phyloP scores from a whole-genome alignment of 2,113 vertebrate genomes.

The Psilopsiagon aymara region DNA sequence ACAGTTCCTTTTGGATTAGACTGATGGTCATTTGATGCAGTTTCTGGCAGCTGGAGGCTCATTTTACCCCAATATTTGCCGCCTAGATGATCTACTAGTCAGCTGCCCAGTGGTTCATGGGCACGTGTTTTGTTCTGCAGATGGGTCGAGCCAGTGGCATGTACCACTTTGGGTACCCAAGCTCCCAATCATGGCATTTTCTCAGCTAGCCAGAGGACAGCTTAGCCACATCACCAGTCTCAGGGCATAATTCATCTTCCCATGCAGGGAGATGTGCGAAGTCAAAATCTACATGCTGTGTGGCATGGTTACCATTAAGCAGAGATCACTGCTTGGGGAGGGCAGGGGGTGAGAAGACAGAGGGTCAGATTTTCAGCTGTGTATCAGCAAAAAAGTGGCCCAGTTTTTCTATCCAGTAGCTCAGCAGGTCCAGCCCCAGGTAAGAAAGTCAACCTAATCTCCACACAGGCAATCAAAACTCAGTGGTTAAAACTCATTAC shows the following conservation, averaged over 20 bases:
- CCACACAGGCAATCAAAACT: constrained; percentile 17
- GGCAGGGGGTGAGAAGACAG: fast-evolving
- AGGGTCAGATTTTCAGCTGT: background rate
- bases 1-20: background rate
- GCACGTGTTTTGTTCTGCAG: background rate
- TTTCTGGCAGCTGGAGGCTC: background rate
- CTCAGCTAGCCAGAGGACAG: background rate
- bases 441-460: constrained; percentile 14
- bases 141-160: background rate
- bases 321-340: background rate
- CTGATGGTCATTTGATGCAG: background rate
- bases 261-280: fast-evolving
- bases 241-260: fast-evolving
- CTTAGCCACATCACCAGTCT: fast-evolving
- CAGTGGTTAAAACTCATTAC: constrained; percentile 51
- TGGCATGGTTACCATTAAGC: fast-evolving
- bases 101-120: fast-evolving
- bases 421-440: background rate
- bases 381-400: background rate
- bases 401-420: background rate
- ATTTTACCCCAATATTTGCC: background rate
- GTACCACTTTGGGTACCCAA: fast-evolving
- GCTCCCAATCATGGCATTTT: background rate
- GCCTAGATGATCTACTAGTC: background rate
- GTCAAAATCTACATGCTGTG: background rate